Evolutionary conservation across 1,140 invertebrate species (phyloP).

Genomic region (Apocrypta bakeri): DNA sequence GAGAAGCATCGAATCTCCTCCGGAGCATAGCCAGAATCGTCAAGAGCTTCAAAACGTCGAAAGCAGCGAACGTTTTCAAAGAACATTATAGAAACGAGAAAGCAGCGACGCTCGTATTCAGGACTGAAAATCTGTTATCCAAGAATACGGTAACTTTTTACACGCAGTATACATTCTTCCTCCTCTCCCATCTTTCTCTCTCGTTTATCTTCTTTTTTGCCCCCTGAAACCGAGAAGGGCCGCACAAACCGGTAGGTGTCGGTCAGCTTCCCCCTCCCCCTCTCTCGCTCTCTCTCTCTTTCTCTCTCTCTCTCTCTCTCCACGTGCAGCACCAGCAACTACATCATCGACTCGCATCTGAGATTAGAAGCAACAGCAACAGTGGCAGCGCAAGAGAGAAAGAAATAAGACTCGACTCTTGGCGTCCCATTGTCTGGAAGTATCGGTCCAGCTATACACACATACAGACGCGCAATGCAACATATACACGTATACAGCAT

Average conservation of each 20-base stretch:
- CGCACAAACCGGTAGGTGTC: slow-evolving; percentile 33
- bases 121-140: slow-evolving; percentile 38
- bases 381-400: slow-evolving; percentile 17
- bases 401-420: slow-evolving; percentile 46
- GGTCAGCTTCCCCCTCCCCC: neutral
- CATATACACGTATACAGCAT: slow-evolving; percentile 7
- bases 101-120: neutral
- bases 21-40: neutral
- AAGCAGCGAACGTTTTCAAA: neutral
- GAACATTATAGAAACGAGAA: neutral
- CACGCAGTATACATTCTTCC: slow-evolving; percentile 10
- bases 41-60: neutral
- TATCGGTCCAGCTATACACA: slow-evolving; percentile 36
- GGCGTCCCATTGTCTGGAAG: slow-evolving; percentile 69
- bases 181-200: neutral
- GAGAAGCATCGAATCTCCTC: no score
- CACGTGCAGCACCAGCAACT: neutral
- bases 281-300: neutral
- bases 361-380: slow-evolving; percentile 15
- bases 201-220: slow-evolving; percentile 28
- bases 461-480: slow-evolving; percentile 48
- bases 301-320: neutral
- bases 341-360: neutral
- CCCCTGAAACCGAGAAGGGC: slow-evolving; percentile 25
- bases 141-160: slow-evolving; percentile 29